Evolutionary conservation across 2,888 invertebrate genomes (phyloP), one percentile per base, ranked within the genome.

Genomic region (Diarsia brunnea): DNA sequence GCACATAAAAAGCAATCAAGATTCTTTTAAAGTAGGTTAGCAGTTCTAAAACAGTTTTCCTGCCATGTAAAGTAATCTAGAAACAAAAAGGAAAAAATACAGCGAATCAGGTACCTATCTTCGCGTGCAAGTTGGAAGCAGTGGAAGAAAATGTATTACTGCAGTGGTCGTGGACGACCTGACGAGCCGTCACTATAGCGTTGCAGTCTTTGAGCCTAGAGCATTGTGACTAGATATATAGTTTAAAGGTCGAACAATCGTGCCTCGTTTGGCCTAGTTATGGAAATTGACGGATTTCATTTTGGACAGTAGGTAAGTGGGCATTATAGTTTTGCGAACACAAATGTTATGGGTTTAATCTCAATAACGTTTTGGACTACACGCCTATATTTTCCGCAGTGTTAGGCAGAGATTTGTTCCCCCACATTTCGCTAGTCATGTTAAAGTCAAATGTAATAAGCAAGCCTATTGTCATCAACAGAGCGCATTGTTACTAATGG

Each of bases 111-210:
- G 27, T 66, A 75, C 79, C 81, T 78, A 82, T 82, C 87, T 85
- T 87, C 75, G 87, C 87, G 80, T 87, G 87, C 85, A 80, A 73
- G 75, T 73, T 79, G 81, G 73, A 82, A 78, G 67, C 81, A 80
- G 65, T 70, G 45, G 67, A 78, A 61, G 82, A 67, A 87, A 85
- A 87, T 87, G 78, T 87, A 87, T 87, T 87, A 87, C 82, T 85
- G 87, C 87, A 84, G 85, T 80, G 65, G 82, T 80, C 47, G 73
- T 84, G 78, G 79, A 86, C 84, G 74, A 81, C 82, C 79, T 83
- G 86, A 79, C 86, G 73, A 70, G 73, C 76, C 73, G 69, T 84
- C 80, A 84, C 65, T 74, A 64, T 51, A 66, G n/a, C 24, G 51
- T 24, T 73, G 83, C 84, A 81, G 73, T 74, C 69, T 77, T 74